phyloP scores from a whole-genome alignment of 1,140 invertebrate species.

The honey bee (Apis mellifera) region DNA sequence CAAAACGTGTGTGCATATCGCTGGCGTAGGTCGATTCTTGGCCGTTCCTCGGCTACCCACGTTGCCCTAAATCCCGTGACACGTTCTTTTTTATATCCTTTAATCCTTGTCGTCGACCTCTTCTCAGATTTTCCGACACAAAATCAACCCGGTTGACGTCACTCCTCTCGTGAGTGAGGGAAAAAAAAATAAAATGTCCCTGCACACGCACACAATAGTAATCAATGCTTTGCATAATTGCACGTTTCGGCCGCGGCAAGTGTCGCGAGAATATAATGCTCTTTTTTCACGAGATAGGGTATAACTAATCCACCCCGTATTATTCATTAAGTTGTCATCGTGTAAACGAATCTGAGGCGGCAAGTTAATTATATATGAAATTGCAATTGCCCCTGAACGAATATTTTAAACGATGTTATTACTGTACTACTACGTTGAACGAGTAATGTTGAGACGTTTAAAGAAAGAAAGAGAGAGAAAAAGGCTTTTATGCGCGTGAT shows the following conservation, averaged over 20 bases:
- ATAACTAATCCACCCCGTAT: background rate
- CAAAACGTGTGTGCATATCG: constrained; percentile 41
- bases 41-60: constrained; percentile 40
- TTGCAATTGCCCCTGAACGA: no score
- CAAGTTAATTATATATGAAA: no score
- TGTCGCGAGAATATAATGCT: background rate
- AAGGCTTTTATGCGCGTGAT: no score
- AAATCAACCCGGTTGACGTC: constrained; percentile 7
- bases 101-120: constrained; percentile 30
- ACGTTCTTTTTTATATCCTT: constrained; percentile 41
- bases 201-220: background rate
- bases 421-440: no score
- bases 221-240: background rate
- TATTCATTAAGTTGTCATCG: background rate
- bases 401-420: no score
- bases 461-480: no score
- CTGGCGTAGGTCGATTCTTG: constrained; percentile 40
- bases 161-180: background rate
- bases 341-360: no score
- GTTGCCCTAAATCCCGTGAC: constrained; percentile 45
- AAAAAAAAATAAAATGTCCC: no score
- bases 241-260: background rate
- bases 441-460: no score
- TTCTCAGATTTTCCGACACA: background rate
- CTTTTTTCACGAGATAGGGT: background rate